Percentiles rank a stretch among this genome's conserved stretches.
phyloP scores from a whole-genome alignment of 2,797 vertebrate genomes.

The Luscinia megarhynchos region DNA sequence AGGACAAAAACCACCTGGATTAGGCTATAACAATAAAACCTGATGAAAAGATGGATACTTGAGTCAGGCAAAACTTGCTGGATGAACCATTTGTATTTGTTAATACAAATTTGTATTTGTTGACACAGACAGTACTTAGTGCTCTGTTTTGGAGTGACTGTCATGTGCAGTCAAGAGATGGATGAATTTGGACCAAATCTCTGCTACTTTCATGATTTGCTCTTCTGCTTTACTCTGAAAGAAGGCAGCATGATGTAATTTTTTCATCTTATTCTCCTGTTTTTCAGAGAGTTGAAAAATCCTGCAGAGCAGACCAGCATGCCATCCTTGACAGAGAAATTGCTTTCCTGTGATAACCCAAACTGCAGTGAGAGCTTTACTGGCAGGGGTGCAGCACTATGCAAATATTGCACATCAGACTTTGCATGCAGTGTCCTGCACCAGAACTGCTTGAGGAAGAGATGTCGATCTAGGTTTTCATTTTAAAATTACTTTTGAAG shows the following conservation, averaged over 20 bases:
- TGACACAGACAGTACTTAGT: neutral
- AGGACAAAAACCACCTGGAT: neutral
- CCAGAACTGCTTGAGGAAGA: neutral
- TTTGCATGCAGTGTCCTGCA: neutral
- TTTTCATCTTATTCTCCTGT: neutral
- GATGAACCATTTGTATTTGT: neutral
- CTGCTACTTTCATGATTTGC: neutral
- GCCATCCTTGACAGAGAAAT: neutral
- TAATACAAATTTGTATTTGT: neutral
- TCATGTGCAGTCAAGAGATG: neutral
- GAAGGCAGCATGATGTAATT: neutral
- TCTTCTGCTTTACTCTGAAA: neutral
- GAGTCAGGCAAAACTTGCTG: neutral
- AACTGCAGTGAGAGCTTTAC: neutral
- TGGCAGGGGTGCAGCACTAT: neutral
- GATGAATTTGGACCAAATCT: neutral
- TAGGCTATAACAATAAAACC: neutral
- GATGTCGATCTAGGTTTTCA: neutral
- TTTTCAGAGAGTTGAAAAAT: neutral
- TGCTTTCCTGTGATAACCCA: neutral
- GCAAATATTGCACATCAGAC: neutral
- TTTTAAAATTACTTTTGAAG: constrained; percentile 4
- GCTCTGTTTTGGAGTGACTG: neutral
- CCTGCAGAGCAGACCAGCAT: neutral
- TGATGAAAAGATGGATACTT: fast-evolving